Evolutionary conservation across 2,888 invertebrate species (phyloP).

Genomic region (Lottia scabra): DNA sequence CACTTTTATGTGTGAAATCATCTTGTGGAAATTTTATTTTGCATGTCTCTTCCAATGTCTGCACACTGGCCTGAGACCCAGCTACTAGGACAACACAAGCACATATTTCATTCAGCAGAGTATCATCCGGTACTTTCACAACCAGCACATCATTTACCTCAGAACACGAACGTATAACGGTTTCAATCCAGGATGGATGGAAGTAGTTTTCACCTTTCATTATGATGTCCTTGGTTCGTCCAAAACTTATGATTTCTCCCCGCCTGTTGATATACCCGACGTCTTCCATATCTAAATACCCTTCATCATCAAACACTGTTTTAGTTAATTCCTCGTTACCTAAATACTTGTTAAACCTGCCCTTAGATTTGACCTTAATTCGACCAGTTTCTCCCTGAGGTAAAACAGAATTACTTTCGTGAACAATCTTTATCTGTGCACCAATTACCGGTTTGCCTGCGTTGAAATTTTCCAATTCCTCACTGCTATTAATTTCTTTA

Average conservation of each 20-base stretch:
- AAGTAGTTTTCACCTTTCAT: conserved; percentile 13
- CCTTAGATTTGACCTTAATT: conserved; percentile 13
- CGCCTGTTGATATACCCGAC: too few relatives aligned
- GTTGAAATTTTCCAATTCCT: too few relatives aligned
- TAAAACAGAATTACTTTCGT: not conserved
- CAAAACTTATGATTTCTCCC: conserved; percentile 11
- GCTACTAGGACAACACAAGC: conserved; percentile 4
- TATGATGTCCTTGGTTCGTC: conserved; percentile 13
- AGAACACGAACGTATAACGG: too few relatives aligned
- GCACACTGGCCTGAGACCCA: not conserved
- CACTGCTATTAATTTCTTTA: not conserved
- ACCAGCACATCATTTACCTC: too few relatives aligned
- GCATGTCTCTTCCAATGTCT: not conserved
- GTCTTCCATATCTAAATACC: conserved; percentile 17
- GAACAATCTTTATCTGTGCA: conserved; percentile 10
- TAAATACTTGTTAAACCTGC: too few relatives aligned
- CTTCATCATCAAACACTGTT: conserved; percentile 11
- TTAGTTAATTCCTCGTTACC: conserved; percentile 11
- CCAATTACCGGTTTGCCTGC: not conserved
- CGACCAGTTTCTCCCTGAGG: not conserved
- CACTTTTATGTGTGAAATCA: not conserved
- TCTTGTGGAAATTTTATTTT: not conserved
- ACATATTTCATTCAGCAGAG: too few relatives aligned
- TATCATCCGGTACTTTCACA: too few relatives aligned
- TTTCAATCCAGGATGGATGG: too few relatives aligned